Base-by-base conservation (phyloP, 1,140 invertebrate species). In the Macrostomum lignano region DNA sequence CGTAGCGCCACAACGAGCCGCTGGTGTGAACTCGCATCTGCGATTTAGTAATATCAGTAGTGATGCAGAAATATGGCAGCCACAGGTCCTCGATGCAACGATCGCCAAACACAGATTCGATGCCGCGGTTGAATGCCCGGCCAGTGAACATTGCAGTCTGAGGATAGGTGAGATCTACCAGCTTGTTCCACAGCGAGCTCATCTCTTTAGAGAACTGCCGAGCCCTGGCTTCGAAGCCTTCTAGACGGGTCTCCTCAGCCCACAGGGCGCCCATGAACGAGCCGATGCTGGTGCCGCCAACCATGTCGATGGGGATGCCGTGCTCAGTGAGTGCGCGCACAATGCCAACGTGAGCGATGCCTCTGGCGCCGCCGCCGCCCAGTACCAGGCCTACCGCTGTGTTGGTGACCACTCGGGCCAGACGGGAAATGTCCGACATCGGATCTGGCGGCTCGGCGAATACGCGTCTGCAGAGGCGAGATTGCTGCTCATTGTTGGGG, bases 1-100 rank as follows among this genome's bases (percentile, higher is more conserved):
- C 73, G 68, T 93, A 96, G 47, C 82, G 72, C 86, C 86, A 96
- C 46, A 94, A 67, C n/a, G n/a, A n/a, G 86, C 84, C 84, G 55
- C 82, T 75, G 39, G 73, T 74, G 56, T 94, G 86, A 35, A 86
- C 69, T 49, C 82, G 65, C 74, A 84, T 86, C 46, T 70, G 73
- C 48, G 77, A 84, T 41, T 74, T 71, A 11, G 79, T 81, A 40
- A 98, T 94, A 58, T 98, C 88, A 5, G 91, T 98, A 32, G 86
- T 93, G 40, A 98, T 69, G 21, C 79, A 88, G 55, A 96, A 98
- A 61, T 86, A 98, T 1, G 88, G 88, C 37, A 96, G 67, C 77
- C 88, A 96, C 5, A 96, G 61, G 58, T 98, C 53, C 35, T 58
- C 55, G 15, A 58, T 52, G n/a, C 79, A 76, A 4, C 71, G 72